These are phyloP conservation scores for Columba guinea DNA, from an alignment of 2,797 vertebrate genomes.

Conservation along the genomic window DNA sequence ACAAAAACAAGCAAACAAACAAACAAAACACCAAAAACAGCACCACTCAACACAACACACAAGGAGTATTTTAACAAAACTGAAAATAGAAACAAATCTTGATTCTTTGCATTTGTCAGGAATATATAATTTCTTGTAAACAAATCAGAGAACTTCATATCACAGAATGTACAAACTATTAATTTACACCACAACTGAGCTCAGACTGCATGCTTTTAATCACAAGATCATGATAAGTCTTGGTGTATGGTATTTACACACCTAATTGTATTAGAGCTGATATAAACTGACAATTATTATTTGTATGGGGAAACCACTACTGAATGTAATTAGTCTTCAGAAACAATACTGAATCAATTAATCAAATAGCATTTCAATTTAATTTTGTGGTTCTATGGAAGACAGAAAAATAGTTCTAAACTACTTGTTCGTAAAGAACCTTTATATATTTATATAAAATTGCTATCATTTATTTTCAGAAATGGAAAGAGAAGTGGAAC, in stretches of 20 bases:
- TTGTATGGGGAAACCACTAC: not conserved
- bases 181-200: not conserved
- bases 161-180: not conserved
- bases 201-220: not conserved
- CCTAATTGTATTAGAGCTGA: not conserved
- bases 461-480: not conserved
- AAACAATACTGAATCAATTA: constrained; percentile 9
- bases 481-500: not conserved
- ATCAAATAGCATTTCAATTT: not conserved
- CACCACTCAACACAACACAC: too few species aligned
- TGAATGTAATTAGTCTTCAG: not conserved
- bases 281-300: constrained; percentile 6
- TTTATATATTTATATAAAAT: not conserved
- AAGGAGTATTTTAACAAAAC: not conserved
- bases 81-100: not conserved
- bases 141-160: not conserved
- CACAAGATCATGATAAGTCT: not conserved
- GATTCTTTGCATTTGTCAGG: not conserved
- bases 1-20: too few species aligned
- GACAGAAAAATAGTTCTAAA: not conserved
- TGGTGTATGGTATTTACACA: not conserved
- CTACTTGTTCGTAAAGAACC: not conserved
- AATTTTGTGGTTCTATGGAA: not conserved
- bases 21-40: too few species aligned
- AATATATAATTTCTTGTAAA: not conserved